Evolutionary conservation across 2,797 vertebrate genomes (phyloP).

Genomic region (Eospalax fontanierii): DNA sequence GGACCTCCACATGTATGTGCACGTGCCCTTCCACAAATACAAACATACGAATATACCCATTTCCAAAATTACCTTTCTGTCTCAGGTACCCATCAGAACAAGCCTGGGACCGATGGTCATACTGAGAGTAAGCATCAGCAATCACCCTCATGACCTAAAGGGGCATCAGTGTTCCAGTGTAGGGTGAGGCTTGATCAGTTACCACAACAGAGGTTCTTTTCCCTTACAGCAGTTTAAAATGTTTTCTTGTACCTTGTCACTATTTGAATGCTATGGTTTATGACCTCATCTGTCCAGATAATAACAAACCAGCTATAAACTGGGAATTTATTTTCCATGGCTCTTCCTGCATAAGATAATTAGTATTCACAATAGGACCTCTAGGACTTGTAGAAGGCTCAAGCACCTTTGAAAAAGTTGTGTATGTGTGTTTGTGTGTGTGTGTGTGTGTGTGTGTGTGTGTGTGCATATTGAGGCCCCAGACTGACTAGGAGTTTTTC

Average conservation of each 20-base stretch:
- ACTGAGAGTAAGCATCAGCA: not conserved
- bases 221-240: not conserved
- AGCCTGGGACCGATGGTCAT: not conserved
- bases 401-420: not conserved
- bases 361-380: not conserved
- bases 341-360: not conserved
- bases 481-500: not conserved
- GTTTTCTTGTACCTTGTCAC: not conserved
- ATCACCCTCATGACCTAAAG: fast-evolving
- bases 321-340: not conserved
- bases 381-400: not conserved
- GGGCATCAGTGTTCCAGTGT: not conserved
- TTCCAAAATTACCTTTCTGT: not conserved
- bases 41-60: not conserved
- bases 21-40: not conserved
- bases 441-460: not conserved
- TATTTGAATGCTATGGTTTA: not conserved
- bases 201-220: not conserved
- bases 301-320: not conserved
- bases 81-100: not conserved
- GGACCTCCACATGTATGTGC: not conserved
- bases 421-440: not conserved
- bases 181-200: not conserved
- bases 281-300: not conserved
- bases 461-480: not conserved